Evolutionary conservation across 23 tunicate species (phyloP), one percentile per base, ranked within the genome.

Genomic region (Clavelina lepadiformis): DNA sequence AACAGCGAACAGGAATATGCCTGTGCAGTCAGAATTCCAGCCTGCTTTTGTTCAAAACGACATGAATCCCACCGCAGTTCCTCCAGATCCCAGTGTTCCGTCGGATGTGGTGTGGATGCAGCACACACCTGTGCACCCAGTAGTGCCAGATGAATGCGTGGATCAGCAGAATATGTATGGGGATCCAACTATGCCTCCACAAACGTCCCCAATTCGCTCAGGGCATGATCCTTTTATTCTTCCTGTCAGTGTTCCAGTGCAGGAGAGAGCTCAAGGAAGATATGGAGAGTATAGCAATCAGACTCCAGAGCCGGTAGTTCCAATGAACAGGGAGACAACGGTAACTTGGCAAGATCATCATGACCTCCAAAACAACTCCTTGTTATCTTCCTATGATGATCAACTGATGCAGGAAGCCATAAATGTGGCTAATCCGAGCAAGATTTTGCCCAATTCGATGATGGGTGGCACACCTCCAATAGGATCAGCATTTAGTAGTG

Each of bases 391-490:
- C 1, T 83, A 87, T 49, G 96, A 87, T 35, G 96, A 87, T 38
- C 87, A 82, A 1, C 41, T 87, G 38, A 87, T 87, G 96, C 86
- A 85, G 49, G 96, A 87, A 44, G 96, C 96, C 18, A 68, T 79
- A 5, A 80, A 87, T 38, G 96, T 79, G 11, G 87, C 96, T 5
- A 80, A 80, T 53, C 96, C 96, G 18, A 80, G 96, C 67, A 87
- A 78, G 31, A 87, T 87, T 37, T 53, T 87, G 3, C 96, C 96
- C 35, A 87, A 87, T 58, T 87, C 96, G 5, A 87, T 87, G 96
- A 87, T 87, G 96, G 96, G 96, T 11, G 96, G 96, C 34, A 87
- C 76, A 2, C 96, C 96, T 0, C 50, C 88, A 2, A 62, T 71
- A 7, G 76, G 75, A 22, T 36, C 67, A 20, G 55, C 71, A 34